phyloP scores from a whole-genome alignment of 92 coral and sea anemone species.

The Paramuricea clavata region DNA sequence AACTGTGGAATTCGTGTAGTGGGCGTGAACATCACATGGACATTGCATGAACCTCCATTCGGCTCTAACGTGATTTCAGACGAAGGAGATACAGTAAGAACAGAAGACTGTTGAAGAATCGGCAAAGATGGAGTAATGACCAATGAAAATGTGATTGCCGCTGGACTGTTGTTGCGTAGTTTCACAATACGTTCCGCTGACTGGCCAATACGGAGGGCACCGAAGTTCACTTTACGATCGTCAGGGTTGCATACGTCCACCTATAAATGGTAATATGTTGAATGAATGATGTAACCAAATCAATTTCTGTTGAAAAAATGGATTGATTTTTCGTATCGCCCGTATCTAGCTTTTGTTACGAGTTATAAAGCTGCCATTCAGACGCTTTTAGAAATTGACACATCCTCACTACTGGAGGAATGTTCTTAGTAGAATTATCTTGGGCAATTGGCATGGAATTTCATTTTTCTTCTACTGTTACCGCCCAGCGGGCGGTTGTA shows the following conservation, averaged over 20 bases:
- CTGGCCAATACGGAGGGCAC: constrained; percentile 93
- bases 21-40: constrained; percentile 88
- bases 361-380: too few species aligned
- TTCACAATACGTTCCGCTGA: constrained; percentile 81
- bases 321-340: too few species aligned
- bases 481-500: too few species aligned
- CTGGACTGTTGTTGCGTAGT: constrained; percentile 94
- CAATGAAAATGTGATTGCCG: constrained; percentile 87
- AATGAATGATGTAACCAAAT: too few species aligned
- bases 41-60: constrained; percentile 87
- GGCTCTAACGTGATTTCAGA: constrained; percentile 86
- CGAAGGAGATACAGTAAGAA: constrained; percentile 81
- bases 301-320: too few species aligned
- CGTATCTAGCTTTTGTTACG: too few species aligned
- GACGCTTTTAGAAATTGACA: too few species aligned
- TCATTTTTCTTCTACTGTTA: too few species aligned
- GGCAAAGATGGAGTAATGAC: constrained; percentile 90
- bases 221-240: constrained; percentile 87
- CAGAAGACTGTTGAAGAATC: constrained; percentile 88
- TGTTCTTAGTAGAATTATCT: too few species aligned
- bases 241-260: constrained; percentile 90
- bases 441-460: too few species aligned
- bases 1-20: constrained; percentile 92
- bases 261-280: constrained; percentile 29
- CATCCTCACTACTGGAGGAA: too few species aligned